Evolutionary conservation across 1,140 invertebrate genomes (phyloP).

Genomic region (Heliconius hermathena): DNA sequence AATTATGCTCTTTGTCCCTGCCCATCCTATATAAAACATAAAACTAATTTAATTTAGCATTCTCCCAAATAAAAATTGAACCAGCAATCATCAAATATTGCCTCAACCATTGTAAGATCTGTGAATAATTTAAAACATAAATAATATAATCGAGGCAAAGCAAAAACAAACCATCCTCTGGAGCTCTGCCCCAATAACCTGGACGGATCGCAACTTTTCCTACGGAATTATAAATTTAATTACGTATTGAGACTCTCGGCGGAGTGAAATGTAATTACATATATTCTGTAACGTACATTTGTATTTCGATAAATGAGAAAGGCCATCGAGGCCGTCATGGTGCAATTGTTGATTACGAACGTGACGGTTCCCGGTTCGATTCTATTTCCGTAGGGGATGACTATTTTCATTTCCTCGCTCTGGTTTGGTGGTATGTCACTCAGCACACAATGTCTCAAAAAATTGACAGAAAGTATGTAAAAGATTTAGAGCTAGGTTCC

Average conservation of each 20-base stretch:
- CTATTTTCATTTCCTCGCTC: too few species aligned
- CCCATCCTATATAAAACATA: too few species aligned
- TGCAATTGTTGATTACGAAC: too few species aligned
- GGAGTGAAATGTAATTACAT: slow-evolving; percentile 7
- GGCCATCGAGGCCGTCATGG: neutral
- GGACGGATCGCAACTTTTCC: slow-evolving; percentile 8
- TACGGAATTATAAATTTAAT: slow-evolving; percentile 11
- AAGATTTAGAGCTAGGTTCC: too few species aligned
- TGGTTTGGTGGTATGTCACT: too few species aligned
- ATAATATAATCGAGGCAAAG: neutral
- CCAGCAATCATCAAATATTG: neutral
- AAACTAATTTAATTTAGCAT: too few species aligned
- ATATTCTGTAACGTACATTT: neutral
- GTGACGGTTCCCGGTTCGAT: too few species aligned
- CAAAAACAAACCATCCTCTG: slow-evolving; percentile 4
- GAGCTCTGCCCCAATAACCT: slow-evolving; percentile 4
- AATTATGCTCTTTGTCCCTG: too few species aligned
- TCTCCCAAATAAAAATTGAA: neutral
- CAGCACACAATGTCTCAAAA: too few species aligned
- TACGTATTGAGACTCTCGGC: slow-evolving; percentile 15
- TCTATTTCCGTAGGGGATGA: too few species aligned
- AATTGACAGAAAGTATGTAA: too few species aligned
- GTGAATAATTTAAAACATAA: slow-evolving; percentile 7
- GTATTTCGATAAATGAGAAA: neutral
- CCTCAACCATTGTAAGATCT: neutral